Evolutionary conservation across 2,113 vertebrate genomes (phyloP).

Genomic region (Ceyx margarethae): DNA sequence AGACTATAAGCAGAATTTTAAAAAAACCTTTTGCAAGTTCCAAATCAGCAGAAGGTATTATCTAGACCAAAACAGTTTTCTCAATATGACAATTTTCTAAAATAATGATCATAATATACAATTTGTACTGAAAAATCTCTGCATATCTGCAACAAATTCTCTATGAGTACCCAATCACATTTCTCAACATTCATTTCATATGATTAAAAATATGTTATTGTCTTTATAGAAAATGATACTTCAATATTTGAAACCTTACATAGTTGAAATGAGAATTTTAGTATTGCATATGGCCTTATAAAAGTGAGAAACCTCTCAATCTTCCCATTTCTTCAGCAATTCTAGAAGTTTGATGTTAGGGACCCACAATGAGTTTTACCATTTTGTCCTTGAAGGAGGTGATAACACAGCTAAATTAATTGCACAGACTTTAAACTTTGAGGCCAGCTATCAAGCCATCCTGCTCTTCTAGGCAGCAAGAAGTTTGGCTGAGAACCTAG

Average conservation of each 20-base stretch:
- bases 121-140: neutral
- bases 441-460: neutral
- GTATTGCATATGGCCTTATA: neutral
- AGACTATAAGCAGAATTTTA: neutral
- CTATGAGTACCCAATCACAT: neutral
- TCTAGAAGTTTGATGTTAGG: neutral
- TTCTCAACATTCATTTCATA: neutral
- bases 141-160: neutral
- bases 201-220: neutral
- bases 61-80: neutral
- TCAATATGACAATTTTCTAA: neutral
- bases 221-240: neutral
- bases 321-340: neutral
- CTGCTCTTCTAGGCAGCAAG: neutral
- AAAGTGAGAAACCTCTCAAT: neutral
- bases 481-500: neutral
- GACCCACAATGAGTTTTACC: neutral
- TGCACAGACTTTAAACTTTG: neutral
- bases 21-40: neutral
- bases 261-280: neutral
- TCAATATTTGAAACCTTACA: rapidly evolving
- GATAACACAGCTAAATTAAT: neutral
- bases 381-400: neutral
- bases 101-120: neutral
- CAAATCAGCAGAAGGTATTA: neutral